Base-by-base conservation (phyloP, 2,113 vertebrate genomes). In the Epinephelus cyanopodus region DNA sequence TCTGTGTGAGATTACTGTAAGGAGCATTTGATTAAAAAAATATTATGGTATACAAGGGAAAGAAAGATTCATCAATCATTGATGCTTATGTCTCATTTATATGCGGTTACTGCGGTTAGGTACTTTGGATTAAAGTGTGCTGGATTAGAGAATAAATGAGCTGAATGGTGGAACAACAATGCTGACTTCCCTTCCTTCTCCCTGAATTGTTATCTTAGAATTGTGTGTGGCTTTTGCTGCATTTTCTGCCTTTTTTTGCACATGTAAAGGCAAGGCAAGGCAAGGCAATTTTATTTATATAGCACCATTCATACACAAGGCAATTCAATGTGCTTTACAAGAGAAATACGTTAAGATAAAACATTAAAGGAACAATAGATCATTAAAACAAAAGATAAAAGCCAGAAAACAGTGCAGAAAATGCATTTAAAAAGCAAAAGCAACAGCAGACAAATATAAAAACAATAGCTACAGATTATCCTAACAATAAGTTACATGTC, bases 11-110 rank as follows among this genome's bases (percentile, higher is more conserved):
- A 91, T 88, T 90, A 82, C 33, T 58, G 11, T 63, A 67, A 87
- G 74, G 64, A 81, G 52, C 60, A 56, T 69, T 39, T 88, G 68
- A 92, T 89, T 81, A 74, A 88, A 87, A 81, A 77, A 66, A 68
- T 21, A 82, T 84, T 37, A 54, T 39, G 33, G 57, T 70, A 18
- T 15, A 67, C 45, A 21, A 56, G 23, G 2, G 7, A 1, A 6
- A 53, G 68, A 48, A 72, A 69, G 10, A 21, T 60, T 21, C 47
- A 25, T 74, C 7, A 63, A 52, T 79, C 71, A 87, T 73, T 79
- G 14, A 64, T 79, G 37, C 50, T 70, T 76, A 54, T 83, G 33
- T 72, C 69, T 74, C 11, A n/a, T 78, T 75, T 73, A 63, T 71
- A 45, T 84, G 48, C 56, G 56, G 25, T 61, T 45, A 12, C 9